Evolutionary conservation across 2,888 invertebrate species (phyloP), one percentile per base, ranked within the genome.

Genomic region (Belgica antarctica): DNA sequence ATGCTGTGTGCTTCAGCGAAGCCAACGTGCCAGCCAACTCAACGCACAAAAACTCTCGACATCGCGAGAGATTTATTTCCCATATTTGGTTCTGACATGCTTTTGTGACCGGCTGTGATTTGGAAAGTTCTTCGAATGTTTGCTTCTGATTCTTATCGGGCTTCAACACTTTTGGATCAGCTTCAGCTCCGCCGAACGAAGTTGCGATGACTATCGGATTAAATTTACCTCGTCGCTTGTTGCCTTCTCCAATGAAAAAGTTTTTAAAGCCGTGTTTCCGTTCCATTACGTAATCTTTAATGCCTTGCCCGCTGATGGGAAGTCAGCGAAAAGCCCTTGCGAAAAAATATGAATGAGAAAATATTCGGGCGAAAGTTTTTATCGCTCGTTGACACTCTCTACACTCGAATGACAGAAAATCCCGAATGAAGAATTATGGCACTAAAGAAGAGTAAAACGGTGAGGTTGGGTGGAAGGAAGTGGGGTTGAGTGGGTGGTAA

Each of bases 361-460:
- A 25, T 5, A 59, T 59, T 59, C n/a, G n/a, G 27, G 59, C 59
- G 59, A 59, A 59, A 59, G 59, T 59, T 59, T 59, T 59, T 59
- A 59, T 59, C 59, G 25, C 27, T 59, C 59, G 59, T 27, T 59
- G 27, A 59, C 59, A 59, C 59, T 59, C n/a, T n/a, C 59, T 52
- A 27, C 59, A 59, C 8, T 59, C 27, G 12, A 59, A 59, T 27
- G 59, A 59, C 25, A 59, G 8, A 59, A 59, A 59, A 59, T 12
- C 59, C 27, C 12, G 27, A 59, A 59, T 59, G 59, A 59, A 59
- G 59, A 59, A 59, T 59, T 59, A 59, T 59, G 27, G 59, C 25
- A 27, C 1, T 4, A 22, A 24, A 24, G 19, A 5, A 27, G 25
- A 7, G 59, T 17, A n/a, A n/a, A n/a, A n/a, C n/a, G n/a, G n/a